phyloP scores from a whole-genome alignment of 2,888 invertebrate species.

The Pseudococcus longispinus region DNA sequence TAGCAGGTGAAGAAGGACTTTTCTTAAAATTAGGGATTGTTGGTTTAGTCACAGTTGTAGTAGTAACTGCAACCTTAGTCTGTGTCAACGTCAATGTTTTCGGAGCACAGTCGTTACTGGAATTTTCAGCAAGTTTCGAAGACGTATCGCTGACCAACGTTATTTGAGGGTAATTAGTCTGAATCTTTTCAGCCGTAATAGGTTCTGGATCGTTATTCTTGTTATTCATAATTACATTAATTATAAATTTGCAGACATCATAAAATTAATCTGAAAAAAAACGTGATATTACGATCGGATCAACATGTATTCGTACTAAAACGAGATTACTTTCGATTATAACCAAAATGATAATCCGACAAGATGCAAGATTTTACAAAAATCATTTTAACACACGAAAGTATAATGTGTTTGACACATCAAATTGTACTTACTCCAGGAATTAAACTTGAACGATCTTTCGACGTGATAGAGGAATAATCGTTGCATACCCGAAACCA shows the following conservation, averaged over 20 bases:
- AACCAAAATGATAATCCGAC: background rate
- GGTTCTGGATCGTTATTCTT: background rate
- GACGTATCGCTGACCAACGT: background rate
- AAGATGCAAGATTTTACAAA: background rate
- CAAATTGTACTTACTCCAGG: background rate
- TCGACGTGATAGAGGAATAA: conserved; percentile 6
- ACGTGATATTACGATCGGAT: background rate
- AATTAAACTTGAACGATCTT: background rate
- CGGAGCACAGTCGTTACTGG: background rate
- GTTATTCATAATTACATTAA: background rate
- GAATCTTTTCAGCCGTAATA: background rate
- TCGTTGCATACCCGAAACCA: conserved; percentile 38
- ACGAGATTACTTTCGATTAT: background rate
- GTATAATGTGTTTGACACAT: background rate
- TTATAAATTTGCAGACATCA: background rate
- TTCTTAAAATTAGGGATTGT: background rate
- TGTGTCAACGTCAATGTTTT: background rate
- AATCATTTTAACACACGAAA: background rate
- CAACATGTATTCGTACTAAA: background rate
- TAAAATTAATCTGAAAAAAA: conserved; percentile 3
- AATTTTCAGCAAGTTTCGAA: background rate
- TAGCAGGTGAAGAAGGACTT: background rate
- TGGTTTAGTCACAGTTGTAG: background rate
- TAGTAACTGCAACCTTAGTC: background rate
- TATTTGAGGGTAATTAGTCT: background rate